A percentile compares a stretch with the other conserved stretches of the same genome.
phyloP scores from a whole-genome alignment of 2,113 vertebrate genomes.

The Rhegmatorhina hoffmannsi region DNA sequence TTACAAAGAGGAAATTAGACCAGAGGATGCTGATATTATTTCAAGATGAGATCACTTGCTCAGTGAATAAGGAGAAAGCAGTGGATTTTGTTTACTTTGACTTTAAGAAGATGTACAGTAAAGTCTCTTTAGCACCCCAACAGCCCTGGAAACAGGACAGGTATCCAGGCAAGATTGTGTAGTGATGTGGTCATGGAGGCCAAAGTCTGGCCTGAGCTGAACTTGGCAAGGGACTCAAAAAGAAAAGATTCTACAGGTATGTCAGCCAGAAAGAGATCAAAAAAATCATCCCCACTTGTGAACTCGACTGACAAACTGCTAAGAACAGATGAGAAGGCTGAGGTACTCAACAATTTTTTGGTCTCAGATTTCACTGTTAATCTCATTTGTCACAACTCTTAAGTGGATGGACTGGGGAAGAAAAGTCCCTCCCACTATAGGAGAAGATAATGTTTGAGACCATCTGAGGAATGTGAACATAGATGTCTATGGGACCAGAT shows the following conservation, averaged over 20 bases:
- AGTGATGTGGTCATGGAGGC: not conserved
- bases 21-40: not conserved
- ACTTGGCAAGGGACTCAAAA: not conserved
- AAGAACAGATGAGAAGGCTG: not conserved
- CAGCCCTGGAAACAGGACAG: not conserved
- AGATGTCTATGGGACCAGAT: not conserved
- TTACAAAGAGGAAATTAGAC: not conserved
- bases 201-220: not conserved
- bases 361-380: not conserved
- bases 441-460: not conserved
- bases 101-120: not conserved
- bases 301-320: not conserved
- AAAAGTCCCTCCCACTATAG: not conserved
- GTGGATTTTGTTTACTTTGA: not conserved
- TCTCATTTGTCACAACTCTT: not conserved
- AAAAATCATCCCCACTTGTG: not conserved
- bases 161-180: not conserved
- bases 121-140: too few relatives aligned
- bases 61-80: not conserved
- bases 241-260: not conserved
- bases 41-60: not conserved
- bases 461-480: not conserved
- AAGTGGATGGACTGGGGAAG: not conserved
- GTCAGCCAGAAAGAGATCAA: not conserved
- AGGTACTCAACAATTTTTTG: not conserved